These are phyloP conservation scores for Perca schrenkii DNA, from an alignment of 2,113 vertebrate genomes.

Conservation along the genomic window DNA sequence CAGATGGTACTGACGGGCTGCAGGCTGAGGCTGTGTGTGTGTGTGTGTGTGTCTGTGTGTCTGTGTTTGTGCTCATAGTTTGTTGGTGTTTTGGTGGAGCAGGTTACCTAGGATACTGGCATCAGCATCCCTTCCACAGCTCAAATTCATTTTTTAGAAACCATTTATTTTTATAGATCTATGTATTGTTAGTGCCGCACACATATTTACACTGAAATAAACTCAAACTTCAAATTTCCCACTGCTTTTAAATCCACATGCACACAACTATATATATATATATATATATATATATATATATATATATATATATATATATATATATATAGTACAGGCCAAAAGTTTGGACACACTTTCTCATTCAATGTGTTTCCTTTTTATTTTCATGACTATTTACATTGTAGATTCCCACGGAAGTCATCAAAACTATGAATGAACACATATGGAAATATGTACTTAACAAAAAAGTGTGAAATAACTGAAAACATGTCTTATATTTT, in stretches of 20 bases:
- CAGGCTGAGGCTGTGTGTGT: slow-evolving; percentile 23
- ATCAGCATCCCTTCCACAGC: neutral
- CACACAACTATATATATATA: too few relatives aligned
- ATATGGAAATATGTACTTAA: too few relatives aligned
- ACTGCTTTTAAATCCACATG: neutral
- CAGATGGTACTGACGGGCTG: slow-evolving; percentile 77
- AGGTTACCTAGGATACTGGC: slow-evolving; percentile 11
- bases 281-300: too few relatives aligned
- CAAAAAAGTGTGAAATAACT: too few relatives aligned
- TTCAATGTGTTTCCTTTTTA: too few relatives aligned
- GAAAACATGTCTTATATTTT: too few relatives aligned
- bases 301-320: too few relatives aligned
- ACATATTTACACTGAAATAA: neutral
- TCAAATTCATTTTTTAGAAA: neutral
- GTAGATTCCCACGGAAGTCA: too few relatives aligned
- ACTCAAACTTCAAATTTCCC: neutral
- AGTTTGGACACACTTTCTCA: too few relatives aligned
- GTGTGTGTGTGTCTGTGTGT: slow-evolving; percentile 16
- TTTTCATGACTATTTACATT: too few relatives aligned
- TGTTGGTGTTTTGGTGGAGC: slow-evolving; percentile 41
- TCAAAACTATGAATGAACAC: too few relatives aligned
- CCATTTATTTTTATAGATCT: neutral
- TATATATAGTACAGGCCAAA: too few relatives aligned
- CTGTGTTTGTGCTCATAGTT: slow-evolving; percentile 7
- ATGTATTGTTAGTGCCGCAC: neutral